phyloP scores from a whole-genome alignment of 37 sponge, comb jelly and placozoan species.

The Ianthella basta region DNA sequence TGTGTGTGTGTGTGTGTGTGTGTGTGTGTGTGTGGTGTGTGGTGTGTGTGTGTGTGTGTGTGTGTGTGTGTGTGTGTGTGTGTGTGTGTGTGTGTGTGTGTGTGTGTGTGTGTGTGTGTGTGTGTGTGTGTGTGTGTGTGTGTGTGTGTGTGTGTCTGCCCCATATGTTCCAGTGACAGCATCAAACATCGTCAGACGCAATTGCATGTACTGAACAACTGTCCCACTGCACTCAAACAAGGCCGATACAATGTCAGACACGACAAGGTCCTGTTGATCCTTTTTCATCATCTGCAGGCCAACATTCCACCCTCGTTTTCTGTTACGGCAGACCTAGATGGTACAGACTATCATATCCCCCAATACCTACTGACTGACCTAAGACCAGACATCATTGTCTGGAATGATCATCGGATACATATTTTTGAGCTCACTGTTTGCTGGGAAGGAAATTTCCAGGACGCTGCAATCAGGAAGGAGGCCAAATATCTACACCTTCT shows the following conservation, averaged over 20 bases:
- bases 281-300: not conserved
- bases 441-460: no score
- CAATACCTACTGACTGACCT: no score
- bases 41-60: constrained; percentile 28
- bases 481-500: no score
- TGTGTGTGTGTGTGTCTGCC: not conserved
- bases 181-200: not conserved
- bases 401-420: no score
- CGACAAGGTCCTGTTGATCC: no score
- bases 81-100: constrained; percentile 32
- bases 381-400: no score
- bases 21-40: not conserved
- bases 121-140: constrained; percentile 29
- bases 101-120: not conserved
- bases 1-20: constrained; percentile 29
- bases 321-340: not conserved
- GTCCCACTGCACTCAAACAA: not conserved
- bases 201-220: no score
- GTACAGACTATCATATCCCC: no score
- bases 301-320: not conserved
- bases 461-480: no score
- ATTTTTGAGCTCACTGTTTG: no score
- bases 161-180: not conserved
- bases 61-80: constrained; percentile 36
- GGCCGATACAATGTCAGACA: no score